Evolutionary conservation across 2,113 vertebrate genomes (phyloP).

Genomic region (Microtus oregoni): DNA sequence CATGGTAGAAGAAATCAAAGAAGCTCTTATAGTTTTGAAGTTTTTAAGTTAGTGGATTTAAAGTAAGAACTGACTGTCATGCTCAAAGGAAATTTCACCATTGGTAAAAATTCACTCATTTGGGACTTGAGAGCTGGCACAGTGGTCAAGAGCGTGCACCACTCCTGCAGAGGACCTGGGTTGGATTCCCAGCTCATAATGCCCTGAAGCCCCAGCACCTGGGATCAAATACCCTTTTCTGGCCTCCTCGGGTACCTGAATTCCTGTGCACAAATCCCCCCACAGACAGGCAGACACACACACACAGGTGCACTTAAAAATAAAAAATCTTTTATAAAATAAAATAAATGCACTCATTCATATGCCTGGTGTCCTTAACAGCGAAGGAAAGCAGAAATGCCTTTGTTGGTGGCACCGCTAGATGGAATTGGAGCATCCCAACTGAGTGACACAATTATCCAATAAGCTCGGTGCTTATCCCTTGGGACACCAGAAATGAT

Average conservation of each 20-base stretch:
- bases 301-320: background rate
- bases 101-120: background rate
- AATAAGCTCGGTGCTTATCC: background rate
- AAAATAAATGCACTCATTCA: background rate
- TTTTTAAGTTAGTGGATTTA: background rate
- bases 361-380: background rate
- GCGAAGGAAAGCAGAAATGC: constrained; percentile 9
- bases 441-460: constrained; percentile 19
- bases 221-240: background rate
- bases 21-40: constrained; percentile 5
- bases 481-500: constrained; percentile 47
- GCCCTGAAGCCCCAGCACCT: background rate
- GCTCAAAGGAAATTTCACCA: background rate
- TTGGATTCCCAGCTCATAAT: background rate
- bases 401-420: background rate
- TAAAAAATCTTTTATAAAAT: background rate
- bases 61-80: constrained; percentile 33
- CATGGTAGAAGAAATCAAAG: background rate
- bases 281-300: background rate
- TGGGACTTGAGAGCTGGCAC: background rate
- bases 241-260: background rate
- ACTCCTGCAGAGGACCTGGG: background rate
- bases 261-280: background rate
- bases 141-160: background rate
- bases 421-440: background rate